phyloP scores from a whole-genome alignment of 2,113 vertebrate genomes.

The Diadophis punctatus region DNA sequence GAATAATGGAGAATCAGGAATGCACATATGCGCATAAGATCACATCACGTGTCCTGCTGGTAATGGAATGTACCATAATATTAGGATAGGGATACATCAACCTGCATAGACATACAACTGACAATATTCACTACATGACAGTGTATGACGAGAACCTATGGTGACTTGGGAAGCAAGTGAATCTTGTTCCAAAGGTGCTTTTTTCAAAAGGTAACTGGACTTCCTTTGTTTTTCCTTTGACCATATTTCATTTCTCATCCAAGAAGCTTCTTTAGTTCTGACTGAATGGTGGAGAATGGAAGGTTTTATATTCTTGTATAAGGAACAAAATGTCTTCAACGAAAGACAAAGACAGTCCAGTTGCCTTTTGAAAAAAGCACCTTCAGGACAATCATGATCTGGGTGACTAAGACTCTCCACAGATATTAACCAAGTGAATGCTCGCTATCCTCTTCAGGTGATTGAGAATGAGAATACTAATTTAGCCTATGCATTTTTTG shows the following conservation, averaged over 20 bases:
- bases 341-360: background rate
- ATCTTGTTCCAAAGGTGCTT: background rate
- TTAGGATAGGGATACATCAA: no score
- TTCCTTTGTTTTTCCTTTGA: background rate
- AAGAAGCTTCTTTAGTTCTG: background rate
- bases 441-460: background rate
- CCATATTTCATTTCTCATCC: background rate
- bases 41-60: no score
- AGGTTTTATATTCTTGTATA: background rate
- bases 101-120: no score
- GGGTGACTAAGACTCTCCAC: background rate
- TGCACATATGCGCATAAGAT: no score
- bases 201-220: background rate
- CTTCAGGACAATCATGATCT: background rate
- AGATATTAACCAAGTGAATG: background rate
- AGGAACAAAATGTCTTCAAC: background rate
- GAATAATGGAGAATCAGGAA: no score
- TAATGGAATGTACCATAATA: no score
- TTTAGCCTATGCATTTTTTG: background rate
- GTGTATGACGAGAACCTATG: background rate
- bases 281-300: background rate
- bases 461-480: background rate
- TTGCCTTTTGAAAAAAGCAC: background rate
- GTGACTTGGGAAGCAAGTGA: background rate
- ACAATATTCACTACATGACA: no score